Base-by-base conservation (phyloP, 2,797 vertebrate genomes). In the Melanogrammus aeglefinus region DNA sequence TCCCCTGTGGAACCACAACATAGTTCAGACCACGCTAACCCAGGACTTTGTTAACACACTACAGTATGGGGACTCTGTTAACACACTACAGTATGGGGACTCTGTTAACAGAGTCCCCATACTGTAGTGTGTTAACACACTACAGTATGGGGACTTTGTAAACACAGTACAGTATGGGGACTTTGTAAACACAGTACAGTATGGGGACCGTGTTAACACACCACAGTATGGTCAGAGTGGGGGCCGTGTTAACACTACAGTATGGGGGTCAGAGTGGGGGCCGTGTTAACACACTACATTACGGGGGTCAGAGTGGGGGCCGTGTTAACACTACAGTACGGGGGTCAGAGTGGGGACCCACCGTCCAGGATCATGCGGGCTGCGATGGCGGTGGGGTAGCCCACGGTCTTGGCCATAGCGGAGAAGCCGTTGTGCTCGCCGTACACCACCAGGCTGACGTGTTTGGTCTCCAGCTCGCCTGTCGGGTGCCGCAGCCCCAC, bases 331-430 rank as follows among this genome's bases (percentile, higher is more conserved):
- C 35, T 74, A 74, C 35, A 74, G 72, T 36, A 18, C 6, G 7
- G 10, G 6, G 94, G 95, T 94, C 83, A 99, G 97, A 97, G 13
- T 47, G 44, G 44, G 44, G 44, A 47, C 44, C 44, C 44, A 47
- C 44, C 44, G 18, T 97, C 93, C 0, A 99, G 95, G 76, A 99
- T 81, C 98, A 99, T 97, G 81, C 94, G 96, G 44, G 98, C 95
- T 73, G 94, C 95, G 79, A 99, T 97, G 80, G 97, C 97, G 0
- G 94, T 87, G 0, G 98, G 97, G 81, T 97, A 97, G 7, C 97
- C 98, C 4, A 99, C 97, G 31, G 96, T 97, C 92, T 97, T 98
- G 82, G 97, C 97, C 98, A 99, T 99, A 18, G 98, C 97, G 1
- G 97, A 98, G 90, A 96, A 97, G 70, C 98, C 97, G 9, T 79